Base-by-base conservation (phyloP, 2,888 invertebrate species). In the Smittia aterrima region DNA sequence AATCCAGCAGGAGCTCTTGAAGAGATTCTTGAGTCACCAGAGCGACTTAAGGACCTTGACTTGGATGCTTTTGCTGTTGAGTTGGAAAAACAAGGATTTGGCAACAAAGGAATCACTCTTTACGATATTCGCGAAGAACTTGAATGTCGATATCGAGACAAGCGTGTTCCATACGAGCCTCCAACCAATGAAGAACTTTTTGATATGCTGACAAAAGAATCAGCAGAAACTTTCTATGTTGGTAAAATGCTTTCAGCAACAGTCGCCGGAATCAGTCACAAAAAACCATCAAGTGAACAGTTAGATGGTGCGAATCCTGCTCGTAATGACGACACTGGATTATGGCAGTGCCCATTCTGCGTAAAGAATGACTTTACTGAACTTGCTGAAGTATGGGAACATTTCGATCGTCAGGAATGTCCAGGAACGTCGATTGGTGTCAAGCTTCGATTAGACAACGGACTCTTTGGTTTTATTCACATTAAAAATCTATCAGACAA, bases 291-390 rank as follows among this genome's bases (percentile, higher is more conserved):
- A 80, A 91, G 92, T 27, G 97, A 98, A 75, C 95, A 97, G 85
- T 81, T 98, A 75, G 97, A 98, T 81, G 92, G 95, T 80, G 97
- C 97, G 0, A 96, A 97, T 85, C 98, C 98, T 0, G 93, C 96
- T 58, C 87, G 96, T 77, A 95, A 96, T 79, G 96, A 97, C 75
- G 94, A 95, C 79, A 95, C 95, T 6, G 95, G 95, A 0, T 85
- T 96, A 53, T 98, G 98, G 98, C 95, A 96, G 81, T 98, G 98
- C 85, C 97, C 97, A 0, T 97, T 98, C 84, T 98, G 98, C 84
- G 86, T 93, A 77, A 95, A 96, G 81, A 95, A 95, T 80, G 96
- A 97, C 82, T 97, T 98, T 79, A 93, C 95, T 0, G 98, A 98
- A 81, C 84, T 98, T 32, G 95, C 95, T 20, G 97, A 97, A 85